These are phyloP conservation scores for Ochotona curzoniae DNA, from an alignment of 2,113 vertebrate genomes.

Conservation along the genomic window DNA sequence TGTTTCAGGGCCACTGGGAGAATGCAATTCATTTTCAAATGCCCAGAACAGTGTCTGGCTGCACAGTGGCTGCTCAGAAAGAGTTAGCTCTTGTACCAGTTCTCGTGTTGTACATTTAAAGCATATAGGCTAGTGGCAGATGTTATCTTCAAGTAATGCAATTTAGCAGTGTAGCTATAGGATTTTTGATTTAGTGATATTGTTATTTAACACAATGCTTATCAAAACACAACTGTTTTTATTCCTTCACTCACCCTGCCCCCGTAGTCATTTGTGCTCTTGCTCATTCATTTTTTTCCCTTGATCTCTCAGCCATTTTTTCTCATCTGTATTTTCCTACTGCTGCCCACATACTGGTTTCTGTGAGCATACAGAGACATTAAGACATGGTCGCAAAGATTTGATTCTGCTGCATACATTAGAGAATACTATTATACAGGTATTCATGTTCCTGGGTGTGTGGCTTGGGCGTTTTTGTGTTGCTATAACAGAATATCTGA, in stretches of 20 bases:
- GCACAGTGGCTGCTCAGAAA: slow-evolving; percentile 40
- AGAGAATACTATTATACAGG: not conserved
- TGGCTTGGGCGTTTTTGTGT: not conserved
- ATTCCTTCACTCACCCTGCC: slow-evolving; percentile 37
- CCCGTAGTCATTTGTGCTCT: not conserved
- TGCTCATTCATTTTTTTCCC: slow-evolving; percentile 23
- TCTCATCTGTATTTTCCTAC: slow-evolving; percentile 9
- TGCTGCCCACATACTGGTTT: not conserved
- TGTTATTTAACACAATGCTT: slow-evolving; percentile 14
- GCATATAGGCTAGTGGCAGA: slow-evolving; percentile 19
- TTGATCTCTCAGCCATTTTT: slow-evolving; percentile 47
- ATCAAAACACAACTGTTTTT: slow-evolving; percentile 2
- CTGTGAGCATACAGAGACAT: not conserved
- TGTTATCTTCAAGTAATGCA: not conserved
- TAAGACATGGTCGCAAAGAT: slow-evolving; percentile 9
- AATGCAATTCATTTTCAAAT: slow-evolving; percentile 48
- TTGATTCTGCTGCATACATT: not conserved
- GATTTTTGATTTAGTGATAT: slow-evolving; percentile 27
- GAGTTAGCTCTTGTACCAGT: slow-evolving; percentile 41
- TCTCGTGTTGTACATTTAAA: not conserved
- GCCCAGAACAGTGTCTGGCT: not conserved
- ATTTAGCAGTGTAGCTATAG: not conserved
- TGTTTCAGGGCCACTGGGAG: not conserved
- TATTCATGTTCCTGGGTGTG: slow-evolving; percentile 3
- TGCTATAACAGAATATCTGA: not conserved